These are phyloP conservation scores for Nothoprocta pentlandii DNA, from an alignment of 2,113 vertebrate genomes.

Conservation along the genomic window DNA sequence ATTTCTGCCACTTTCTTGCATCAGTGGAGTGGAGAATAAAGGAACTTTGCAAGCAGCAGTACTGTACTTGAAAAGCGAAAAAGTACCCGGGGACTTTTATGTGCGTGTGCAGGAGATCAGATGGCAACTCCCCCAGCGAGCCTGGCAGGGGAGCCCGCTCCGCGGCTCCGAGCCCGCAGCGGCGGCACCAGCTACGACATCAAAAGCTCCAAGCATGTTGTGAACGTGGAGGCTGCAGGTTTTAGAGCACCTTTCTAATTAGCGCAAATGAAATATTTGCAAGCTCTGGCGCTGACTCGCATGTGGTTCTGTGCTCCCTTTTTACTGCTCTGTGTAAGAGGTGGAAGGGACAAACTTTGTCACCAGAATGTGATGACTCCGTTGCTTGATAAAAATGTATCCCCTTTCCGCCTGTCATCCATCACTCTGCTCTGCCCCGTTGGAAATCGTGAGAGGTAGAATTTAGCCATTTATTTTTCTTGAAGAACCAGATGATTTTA, in stretches of 20 bases:
- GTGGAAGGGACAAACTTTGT: neutral
- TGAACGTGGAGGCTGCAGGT: neutral
- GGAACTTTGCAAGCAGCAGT: conserved; percentile 54
- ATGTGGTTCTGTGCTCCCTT: conserved; percentile 1
- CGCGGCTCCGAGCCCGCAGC: conserved; percentile 1
- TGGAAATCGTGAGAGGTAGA: neutral
- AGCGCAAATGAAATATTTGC: neutral
- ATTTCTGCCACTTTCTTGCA: conserved; percentile 59
- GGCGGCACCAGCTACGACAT: conserved; percentile 43
- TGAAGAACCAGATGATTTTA: conserved; percentile 25
- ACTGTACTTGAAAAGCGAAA: conserved; percentile 55
- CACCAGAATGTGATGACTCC: neutral
- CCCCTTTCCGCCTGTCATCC: conserved; percentile 30
- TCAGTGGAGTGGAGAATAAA: conserved; percentile 56
- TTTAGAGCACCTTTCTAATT: conserved; percentile 55
- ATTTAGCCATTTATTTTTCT: neutral
- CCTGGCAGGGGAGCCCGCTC: conserved; percentile 40
- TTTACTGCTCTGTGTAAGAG: conserved; percentile 19
- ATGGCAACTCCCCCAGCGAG: conserved; percentile 58
- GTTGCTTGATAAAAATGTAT: neutral
- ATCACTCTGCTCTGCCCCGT: neutral
- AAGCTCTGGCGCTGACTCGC: neutral
- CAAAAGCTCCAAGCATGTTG: conserved; percentile 29
- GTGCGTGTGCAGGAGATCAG: conserved; percentile 61
- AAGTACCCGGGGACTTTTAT: conserved; percentile 48